These are phyloP conservation scores for Yponomeuta sedellus DNA, from an alignment of 2,888 invertebrate genomes.

Conservation along the genomic window DNA sequence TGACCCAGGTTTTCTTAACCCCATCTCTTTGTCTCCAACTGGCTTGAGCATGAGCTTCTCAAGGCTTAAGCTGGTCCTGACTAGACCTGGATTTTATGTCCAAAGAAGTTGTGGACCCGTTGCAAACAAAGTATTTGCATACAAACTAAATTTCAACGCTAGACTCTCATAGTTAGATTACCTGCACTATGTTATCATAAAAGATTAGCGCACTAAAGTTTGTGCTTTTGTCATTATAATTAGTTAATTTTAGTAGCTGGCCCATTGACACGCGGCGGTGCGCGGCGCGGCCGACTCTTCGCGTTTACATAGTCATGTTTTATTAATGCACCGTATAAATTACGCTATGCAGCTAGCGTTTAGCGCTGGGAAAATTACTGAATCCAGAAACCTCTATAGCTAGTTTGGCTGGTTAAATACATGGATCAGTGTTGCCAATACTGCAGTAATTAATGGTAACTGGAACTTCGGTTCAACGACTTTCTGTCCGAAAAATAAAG, in stretches of 20 bases:
- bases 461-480: too few relatives aligned
- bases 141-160: neutral
- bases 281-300: slow-evolving; percentile 23
- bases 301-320: slow-evolving; percentile 54
- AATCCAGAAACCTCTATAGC: slow-evolving; percentile 36
- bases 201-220: neutral
- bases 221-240: neutral
- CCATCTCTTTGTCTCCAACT: too few relatives aligned
- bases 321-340: slow-evolving; percentile 58
- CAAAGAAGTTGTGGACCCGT: too few relatives aligned
- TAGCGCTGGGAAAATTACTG: slow-evolving; percentile 44
- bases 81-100: too few relatives aligned
- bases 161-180: neutral
- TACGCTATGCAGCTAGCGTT: slow-evolving; percentile 49
- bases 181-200: neutral
- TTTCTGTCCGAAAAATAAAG: too few relatives aligned
- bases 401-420: slow-evolving; percentile 40
- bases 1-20: too few relatives aligned
- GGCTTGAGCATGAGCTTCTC: too few relatives aligned
- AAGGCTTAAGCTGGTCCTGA: too few relatives aligned
- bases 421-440: slow-evolving; percentile 18
- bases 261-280: neutral
- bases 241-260: neutral
- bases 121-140: neutral
- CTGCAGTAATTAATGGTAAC: too few relatives aligned